Percentiles rank a stretch among this genome's conserved stretches.
Conservation (phyloP, 1,140 invertebrate genomes). For the Drosophila willistoni region DNA sequence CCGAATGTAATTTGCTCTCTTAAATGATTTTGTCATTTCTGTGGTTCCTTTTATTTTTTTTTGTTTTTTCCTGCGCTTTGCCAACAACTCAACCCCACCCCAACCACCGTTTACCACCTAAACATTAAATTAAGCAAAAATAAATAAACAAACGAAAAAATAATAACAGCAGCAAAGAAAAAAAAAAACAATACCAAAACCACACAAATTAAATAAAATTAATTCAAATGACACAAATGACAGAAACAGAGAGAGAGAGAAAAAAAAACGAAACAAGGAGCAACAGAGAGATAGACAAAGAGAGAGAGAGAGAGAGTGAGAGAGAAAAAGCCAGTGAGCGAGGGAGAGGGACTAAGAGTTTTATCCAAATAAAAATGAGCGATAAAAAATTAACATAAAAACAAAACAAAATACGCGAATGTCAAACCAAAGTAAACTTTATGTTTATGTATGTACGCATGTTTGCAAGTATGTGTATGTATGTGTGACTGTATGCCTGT, state of each 20-base stretch:
- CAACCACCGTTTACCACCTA: constrained; percentile 1
- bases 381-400: constrained; percentile 58
- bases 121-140: constrained; percentile 61
- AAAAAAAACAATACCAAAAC: constrained; percentile 34
- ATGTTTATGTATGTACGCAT: background rate
- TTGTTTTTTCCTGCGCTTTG: too few relatives aligned
- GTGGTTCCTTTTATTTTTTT: background rate
- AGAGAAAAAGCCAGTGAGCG: constrained; percentile 13
- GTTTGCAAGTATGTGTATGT: background rate
- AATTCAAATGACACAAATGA: constrained; percentile 62
- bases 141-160: constrained; percentile 54
- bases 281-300: constrained; percentile 16
- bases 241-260: background rate
- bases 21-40: constrained; percentile 17
- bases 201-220: constrained; percentile 68
- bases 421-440: constrained; percentile 21
- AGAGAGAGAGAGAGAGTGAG: background rate
- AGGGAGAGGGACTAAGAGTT: background rate
- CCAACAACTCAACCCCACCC: background rate
- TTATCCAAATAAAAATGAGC: constrained; percentile 43
- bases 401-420: constrained; percentile 24
- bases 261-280: constrained; percentile 21
- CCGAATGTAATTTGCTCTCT: background rate
- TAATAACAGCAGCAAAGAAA: background rate
- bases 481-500: background rate